Evolutionary conservation across 2,888 invertebrate species (phyloP).

Genomic region (Eupithecia exiguata): DNA sequence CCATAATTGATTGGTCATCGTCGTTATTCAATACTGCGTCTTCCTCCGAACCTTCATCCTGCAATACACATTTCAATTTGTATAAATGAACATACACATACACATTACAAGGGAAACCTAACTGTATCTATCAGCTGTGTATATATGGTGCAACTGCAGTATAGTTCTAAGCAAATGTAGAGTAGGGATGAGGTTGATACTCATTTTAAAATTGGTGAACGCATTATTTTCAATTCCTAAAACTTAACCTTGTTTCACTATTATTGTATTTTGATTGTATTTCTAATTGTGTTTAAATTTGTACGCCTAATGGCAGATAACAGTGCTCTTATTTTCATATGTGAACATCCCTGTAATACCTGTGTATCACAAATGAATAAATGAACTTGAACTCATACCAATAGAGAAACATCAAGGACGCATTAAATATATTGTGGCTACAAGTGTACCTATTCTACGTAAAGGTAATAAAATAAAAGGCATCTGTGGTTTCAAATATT

Average conservation of each 20-base stretch:
- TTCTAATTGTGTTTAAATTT: too few species aligned
- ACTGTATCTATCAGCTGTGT: not conserved
- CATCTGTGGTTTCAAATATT: not conserved
- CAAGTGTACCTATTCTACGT: not conserved
- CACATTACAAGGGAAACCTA: not conserved
- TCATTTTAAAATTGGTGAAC: too few species aligned
- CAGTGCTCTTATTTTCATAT: too few species aligned
- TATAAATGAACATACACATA: not conserved
- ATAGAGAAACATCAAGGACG: not conserved
- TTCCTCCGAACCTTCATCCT: slow-evolving; percentile 9
- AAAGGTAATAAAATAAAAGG: not conserved
- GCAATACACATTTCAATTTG: slow-evolving; percentile 11
- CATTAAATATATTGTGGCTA: not conserved
- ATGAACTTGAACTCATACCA: too few species aligned
- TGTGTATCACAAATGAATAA: too few species aligned
- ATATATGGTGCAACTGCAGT: not conserved
- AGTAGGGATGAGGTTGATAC: too few species aligned
- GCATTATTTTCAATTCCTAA: too few species aligned
- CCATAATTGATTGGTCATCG: not conserved
- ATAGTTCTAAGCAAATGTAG: too few species aligned
- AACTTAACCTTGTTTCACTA: too few species aligned
- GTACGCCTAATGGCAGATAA: too few species aligned
- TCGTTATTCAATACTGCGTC: not conserved
- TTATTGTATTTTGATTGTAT: too few species aligned
- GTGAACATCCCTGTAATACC: too few species aligned